Percentiles rank a stretch among this genome's conserved stretches.
phyloP scores from a whole-genome alignment of 1,140 invertebrate genomes.

The Piezodorus guildinii region DNA sequence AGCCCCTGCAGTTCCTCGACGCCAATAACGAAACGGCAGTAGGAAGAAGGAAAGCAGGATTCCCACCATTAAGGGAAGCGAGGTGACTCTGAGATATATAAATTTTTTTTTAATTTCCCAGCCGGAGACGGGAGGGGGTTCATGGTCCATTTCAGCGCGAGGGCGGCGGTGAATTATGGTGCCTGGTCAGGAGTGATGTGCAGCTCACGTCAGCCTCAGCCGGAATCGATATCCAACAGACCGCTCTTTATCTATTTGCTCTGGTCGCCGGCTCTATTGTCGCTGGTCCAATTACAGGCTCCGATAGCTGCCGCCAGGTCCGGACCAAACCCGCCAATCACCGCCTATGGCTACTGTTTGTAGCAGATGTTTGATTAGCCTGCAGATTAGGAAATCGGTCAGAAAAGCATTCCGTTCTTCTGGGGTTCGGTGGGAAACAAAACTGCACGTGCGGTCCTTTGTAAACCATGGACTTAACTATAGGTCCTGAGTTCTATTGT shows the following conservation, averaged over 20 bases:
- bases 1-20: neutral
- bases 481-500: too few relatives aligned
- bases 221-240: constrained; percentile 2
- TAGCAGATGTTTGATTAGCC: too few relatives aligned
- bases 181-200: constrained; percentile 12
- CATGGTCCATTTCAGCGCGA: constrained; percentile 9
- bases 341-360: too few relatives aligned
- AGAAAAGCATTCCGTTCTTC: too few relatives aligned
- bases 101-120: too few relatives aligned
- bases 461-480: too few relatives aligned
- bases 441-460: too few relatives aligned
- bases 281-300: neutral
- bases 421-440: too few relatives aligned
- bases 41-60: neutral
- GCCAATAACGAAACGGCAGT: neutral
- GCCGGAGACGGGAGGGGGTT: neutral
- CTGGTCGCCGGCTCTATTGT: too few relatives aligned
- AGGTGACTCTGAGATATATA: neutral
- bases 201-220: neutral
- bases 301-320: too few relatives aligned
- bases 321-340: too few relatives aligned
- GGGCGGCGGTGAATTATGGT: neutral
- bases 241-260: neutral
- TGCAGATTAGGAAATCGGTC: too few relatives aligned
- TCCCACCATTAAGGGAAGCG: constrained; percentile 2